Evolutionary conservation across 2,113 vertebrate genomes (phyloP).

Genomic region (Proterorhinus semilunaris): DNA sequence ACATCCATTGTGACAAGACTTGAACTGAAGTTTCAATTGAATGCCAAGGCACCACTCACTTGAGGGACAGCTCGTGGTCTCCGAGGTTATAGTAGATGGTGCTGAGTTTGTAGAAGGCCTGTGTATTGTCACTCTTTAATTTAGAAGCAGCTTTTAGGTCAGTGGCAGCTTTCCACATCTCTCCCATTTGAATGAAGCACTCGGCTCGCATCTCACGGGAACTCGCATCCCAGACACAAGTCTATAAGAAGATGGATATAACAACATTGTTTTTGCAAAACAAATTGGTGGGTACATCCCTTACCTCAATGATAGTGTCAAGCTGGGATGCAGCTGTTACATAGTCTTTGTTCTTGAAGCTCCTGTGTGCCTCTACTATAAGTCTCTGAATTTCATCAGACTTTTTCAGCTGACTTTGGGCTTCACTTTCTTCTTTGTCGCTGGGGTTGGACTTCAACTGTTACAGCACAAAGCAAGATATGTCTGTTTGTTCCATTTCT

Average conservation of each 20-base stretch:
- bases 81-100: slow-evolving; percentile 93
- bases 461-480: slow-evolving; percentile 28
- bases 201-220: slow-evolving; percentile 93
- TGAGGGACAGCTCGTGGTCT: slow-evolving; percentile 94
- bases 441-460: slow-evolving; percentile 90
- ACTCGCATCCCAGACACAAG: slow-evolving; percentile 91
- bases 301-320: slow-evolving; percentile 87
- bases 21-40: background rate
- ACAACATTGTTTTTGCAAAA: background rate
- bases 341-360: slow-evolving; percentile 81
- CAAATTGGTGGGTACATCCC: slow-evolving; percentile 34
- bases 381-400: slow-evolving; percentile 90
- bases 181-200: slow-evolving; percentile 89
- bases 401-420: slow-evolving; percentile 84
- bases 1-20: background rate
- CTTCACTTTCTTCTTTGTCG: slow-evolving; percentile 87
- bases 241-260: slow-evolving; percentile 74
- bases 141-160: slow-evolving; percentile 95
- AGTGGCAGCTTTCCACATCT: slow-evolving; percentile 91
- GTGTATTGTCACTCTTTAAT: slow-evolving; percentile 93
- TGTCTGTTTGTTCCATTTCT: background rate
- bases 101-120: slow-evolving; percentile 95
- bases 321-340: slow-evolving; percentile 78
- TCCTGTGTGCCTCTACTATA: slow-evolving; percentile 76
- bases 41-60: slow-evolving; percentile 71